These are phyloP conservation scores for Platypus cylindrus DNA, from an alignment of 2,888 invertebrate genomes.

Conservation along the genomic window DNA sequence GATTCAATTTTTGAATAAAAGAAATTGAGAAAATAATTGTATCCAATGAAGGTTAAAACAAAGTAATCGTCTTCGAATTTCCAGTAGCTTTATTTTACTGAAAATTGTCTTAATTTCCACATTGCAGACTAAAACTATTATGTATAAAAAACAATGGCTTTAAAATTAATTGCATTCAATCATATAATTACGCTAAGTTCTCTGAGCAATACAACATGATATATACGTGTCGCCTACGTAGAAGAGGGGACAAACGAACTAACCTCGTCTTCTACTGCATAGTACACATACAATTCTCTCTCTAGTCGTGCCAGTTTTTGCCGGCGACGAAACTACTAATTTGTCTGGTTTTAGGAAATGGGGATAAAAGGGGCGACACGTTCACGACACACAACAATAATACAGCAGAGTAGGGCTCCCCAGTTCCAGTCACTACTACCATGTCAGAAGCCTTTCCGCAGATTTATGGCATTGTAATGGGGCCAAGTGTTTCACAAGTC, in stretches of 20 bases:
- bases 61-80: no score
- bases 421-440: no score
- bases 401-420: no score
- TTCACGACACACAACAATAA: constrained; percentile 4
- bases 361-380: constrained; percentile 11
- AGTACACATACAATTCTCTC: no score
- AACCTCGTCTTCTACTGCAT: no score
- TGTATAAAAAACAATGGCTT: constrained; percentile 6
- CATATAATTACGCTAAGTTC: constrained; percentile 8
- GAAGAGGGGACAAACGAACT: constrained; percentile 9
- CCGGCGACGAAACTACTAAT: constrained; percentile 23
- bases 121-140: no score
- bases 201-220: constrained; percentile 12
- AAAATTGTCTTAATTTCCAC: no score
- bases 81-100: no score
- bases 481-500: constrained; percentile 50
- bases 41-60: no score
- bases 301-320: constrained; percentile 8
- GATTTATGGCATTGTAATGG: constrained; percentile 50
- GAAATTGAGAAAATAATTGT: no score
- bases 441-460: constrained; percentile 27
- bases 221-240: no score
- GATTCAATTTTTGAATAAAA: no score
- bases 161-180: constrained; percentile 6
- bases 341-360: constrained; percentile 28